Evolutionary conservation across 2,888 invertebrate species (phyloP), one percentile per base, ranked within the genome.

Genomic region (Phlogophora meticulosa): DNA sequence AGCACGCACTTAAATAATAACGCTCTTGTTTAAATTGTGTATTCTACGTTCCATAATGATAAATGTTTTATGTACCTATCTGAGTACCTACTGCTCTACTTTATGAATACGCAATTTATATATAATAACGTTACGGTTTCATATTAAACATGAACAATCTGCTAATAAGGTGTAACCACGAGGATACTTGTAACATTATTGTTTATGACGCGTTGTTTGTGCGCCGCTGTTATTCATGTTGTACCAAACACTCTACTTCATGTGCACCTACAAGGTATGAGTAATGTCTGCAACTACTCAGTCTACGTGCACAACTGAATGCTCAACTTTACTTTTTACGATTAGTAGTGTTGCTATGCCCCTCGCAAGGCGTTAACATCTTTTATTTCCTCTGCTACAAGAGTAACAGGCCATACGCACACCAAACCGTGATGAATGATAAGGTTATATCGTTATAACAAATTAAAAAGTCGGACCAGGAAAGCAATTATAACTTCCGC

Each of bases 151-250:
- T 67, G 53, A 71, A 57, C 42, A 75, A 51, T 57, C 49, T 36
- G n/a, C 38, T 57, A 73, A 61, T 24, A 49, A 53, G 46, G 56
- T 38, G 13, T 45, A 20, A 60, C 62, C 45, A 53, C 61, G 62
- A 79, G 63, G 82, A 71, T 71, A 55, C 40, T 61, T 24, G 64
- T 63, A 51, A 52, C 36, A 52, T 42, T 49, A 46, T 64, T 65
- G 43, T 63, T 46, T 58, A 57, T 58, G 34, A 22, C 4, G 56
- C 49, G 13, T 13, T 55, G 64, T 46, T 59, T 48, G 64, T 52
- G 40, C 17, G 40, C 40, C 11, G 20, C 48, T 49, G 40, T 42
- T 74, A 28, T 40, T 46, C 28, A 28, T 48, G n/a, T 5, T 34
- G 45, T 1, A 48, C 11, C n/a, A 32, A 53, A n/a, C 38, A 43